Evolutionary conservation across 2,797 vertebrate species (phyloP).

Genomic region (Heterohyrax brucei): DNA sequence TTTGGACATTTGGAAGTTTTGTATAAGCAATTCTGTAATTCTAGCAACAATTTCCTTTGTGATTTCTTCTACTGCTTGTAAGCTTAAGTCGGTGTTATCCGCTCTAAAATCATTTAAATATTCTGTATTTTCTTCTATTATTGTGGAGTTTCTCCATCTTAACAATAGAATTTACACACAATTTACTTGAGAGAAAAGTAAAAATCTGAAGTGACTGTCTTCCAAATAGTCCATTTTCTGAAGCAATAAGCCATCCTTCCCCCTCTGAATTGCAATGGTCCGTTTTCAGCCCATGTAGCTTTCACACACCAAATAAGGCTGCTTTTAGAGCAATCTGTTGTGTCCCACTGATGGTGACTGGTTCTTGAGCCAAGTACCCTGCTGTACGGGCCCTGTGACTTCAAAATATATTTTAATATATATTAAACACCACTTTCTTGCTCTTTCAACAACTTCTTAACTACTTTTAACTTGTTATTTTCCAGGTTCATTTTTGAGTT

Average conservation of each 20-base stretch:
- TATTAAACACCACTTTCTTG: slow-evolving; percentile 35
- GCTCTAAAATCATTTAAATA: slow-evolving; percentile 36
- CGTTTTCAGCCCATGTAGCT: background rate
- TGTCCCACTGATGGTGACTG: fast-evolving
- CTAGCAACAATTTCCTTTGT: background rate
- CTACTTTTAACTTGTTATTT: slow-evolving; percentile 79
- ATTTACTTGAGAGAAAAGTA: slow-evolving; percentile 47
- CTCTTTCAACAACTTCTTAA: slow-evolving; percentile 61
- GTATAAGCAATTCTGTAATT: background rate
- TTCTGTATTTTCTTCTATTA: background rate
- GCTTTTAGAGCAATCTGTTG: background rate
- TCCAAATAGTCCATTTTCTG: background rate
- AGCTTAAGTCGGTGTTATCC: background rate
- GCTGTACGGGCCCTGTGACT: background rate
- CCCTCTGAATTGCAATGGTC: background rate
- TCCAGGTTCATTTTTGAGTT: slow-evolving; percentile 29
- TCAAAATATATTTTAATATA: background rate
- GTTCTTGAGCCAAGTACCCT: background rate
- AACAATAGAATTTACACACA: slow-evolving; percentile 20
- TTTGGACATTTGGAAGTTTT: background rate
- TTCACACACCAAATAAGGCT: background rate
- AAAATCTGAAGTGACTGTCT: background rate
- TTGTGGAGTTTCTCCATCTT: background rate
- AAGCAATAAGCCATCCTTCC: background rate
- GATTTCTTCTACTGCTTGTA: slow-evolving; percentile 7